phyloP scores from a whole-genome alignment of 2,888 invertebrate species.

The Patella depressa region DNA sequence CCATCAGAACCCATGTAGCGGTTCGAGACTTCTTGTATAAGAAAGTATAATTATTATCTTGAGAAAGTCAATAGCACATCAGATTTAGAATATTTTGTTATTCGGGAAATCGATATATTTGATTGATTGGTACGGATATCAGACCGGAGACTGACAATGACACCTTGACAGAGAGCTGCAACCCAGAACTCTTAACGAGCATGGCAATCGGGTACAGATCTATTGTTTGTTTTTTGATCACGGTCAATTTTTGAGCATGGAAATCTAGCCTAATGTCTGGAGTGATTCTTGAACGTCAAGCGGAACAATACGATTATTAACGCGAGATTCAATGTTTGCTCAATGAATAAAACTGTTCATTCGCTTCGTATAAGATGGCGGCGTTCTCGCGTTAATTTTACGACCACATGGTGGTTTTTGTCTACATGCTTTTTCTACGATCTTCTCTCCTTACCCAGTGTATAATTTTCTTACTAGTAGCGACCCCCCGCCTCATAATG shows the following conservation, averaged over 20 bases:
- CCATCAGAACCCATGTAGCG: slow-evolving; percentile 9
- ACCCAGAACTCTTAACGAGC: no score
- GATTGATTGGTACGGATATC: slow-evolving; percentile 8
- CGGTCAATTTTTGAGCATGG: neutral
- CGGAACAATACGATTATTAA: slow-evolving; percentile 10
- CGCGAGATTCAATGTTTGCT: neutral
- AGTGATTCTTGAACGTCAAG: slow-evolving; percentile 10
- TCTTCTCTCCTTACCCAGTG: slow-evolving; percentile 4
- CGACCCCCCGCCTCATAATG: slow-evolving; percentile 3
- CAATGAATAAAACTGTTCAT: no score
- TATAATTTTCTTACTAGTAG: slow-evolving; percentile 6
- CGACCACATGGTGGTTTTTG: neutral
- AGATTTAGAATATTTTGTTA: neutral
- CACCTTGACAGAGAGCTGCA: neutral
- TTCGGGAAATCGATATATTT: neutral
- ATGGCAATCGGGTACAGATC: neutral
- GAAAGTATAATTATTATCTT: slow-evolving; percentile 2
- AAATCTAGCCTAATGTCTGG: neutral
- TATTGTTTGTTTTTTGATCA: slow-evolving; percentile 5
- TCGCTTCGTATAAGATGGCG: no score
- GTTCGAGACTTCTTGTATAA: slow-evolving; percentile 2
- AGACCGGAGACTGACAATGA: neutral
- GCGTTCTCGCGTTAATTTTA: neutral
- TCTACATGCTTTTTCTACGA: neutral
- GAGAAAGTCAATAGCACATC: slow-evolving; percentile 9